phyloP scores from a whole-genome alignment of 2,797 vertebrate genomes.

The Salarias fasciatus region DNA sequence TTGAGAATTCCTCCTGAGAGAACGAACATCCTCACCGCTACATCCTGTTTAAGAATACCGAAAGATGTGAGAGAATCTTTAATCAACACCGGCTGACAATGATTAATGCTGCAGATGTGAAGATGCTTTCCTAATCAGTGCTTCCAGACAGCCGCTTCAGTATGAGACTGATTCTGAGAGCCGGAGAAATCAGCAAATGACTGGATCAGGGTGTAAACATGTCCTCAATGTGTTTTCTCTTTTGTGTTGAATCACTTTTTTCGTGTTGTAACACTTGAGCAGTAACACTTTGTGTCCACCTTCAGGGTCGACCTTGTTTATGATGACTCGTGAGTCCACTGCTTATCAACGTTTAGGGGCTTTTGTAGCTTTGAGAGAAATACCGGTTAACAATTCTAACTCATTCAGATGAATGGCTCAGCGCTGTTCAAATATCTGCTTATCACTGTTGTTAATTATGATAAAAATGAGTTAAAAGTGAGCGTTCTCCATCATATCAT shows the following conservation, averaged over 20 bases:
- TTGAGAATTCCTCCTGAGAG: not conserved
- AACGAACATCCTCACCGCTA: not conserved
- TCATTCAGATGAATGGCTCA: not conserved
- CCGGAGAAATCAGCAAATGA: slow-evolving; percentile 15
- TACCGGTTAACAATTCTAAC: not conserved
- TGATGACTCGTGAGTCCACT: no score
- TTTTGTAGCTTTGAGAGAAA: no score
- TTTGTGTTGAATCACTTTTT: not conserved
- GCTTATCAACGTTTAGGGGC: no score
- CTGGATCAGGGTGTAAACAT: slow-evolving; percentile 7
- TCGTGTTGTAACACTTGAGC: slow-evolving; percentile 14
- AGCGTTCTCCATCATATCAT: not conserved
- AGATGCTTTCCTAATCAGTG: slow-evolving; percentile 3
- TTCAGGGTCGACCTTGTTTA: not conserved
- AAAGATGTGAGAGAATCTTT: slow-evolving; percentile 4
- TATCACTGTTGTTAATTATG: slow-evolving; percentile 8
- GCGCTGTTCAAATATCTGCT: not conserved
- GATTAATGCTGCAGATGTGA: slow-evolving; percentile 18
- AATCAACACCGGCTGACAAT: slow-evolving; percentile 7
- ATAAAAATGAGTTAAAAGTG: slow-evolving; percentile 12
- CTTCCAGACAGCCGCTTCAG: slow-evolving; percentile 7
- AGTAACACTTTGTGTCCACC: slow-evolving; percentile 6
- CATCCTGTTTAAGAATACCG: not conserved
- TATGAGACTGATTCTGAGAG: no score
- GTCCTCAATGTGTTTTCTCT: not conserved